Conservation (phyloP, 2,888 invertebrate species). For the Elaeidobius kamerunicus region DNA sequence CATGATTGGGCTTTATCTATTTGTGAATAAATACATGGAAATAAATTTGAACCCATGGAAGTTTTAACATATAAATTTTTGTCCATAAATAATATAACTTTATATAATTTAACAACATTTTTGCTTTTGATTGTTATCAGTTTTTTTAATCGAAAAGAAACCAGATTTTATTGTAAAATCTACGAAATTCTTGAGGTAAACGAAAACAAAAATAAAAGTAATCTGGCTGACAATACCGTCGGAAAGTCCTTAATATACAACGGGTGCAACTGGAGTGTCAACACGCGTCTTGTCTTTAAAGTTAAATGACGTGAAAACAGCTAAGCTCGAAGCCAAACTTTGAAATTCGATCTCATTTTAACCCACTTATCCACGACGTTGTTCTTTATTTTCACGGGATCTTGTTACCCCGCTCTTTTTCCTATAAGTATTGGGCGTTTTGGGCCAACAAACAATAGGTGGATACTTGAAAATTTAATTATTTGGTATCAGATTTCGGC, state of each 20-base stretch:
- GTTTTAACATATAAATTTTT: too few species aligned
- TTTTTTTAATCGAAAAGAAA: too few species aligned
- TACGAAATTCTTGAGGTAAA: too few species aligned
- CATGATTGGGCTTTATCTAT: too few species aligned
- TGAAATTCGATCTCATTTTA: conserved; percentile 9
- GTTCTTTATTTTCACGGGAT: conserved; percentile 10
- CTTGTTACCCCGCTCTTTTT: neutral
- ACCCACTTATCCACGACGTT: conserved; percentile 5
- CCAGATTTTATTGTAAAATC: too few species aligned
- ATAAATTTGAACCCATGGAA: too few species aligned
- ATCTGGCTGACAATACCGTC: conserved; percentile 1
- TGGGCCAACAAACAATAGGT: neutral
- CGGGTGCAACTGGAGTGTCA: conserved; percentile 5
- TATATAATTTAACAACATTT: too few species aligned
- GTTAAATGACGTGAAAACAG: conserved; percentile 19
- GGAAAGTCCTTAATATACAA: neutral
- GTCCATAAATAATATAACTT: too few species aligned
- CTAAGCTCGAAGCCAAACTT: conserved; percentile 13
- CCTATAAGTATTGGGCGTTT: neutral
- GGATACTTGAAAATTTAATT: neutral
- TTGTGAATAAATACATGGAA: too few species aligned
- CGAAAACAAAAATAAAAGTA: too few species aligned
- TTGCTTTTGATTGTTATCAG: too few species aligned
- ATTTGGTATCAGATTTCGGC: too few species aligned
- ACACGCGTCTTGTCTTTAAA: conserved; percentile 10